A percentile compares a stretch with the other conserved stretches of the same genome.
These are phyloP conservation scores for Clinocottus analis DNA, from an alignment of 2,113 vertebrate species.

Conservation along the genomic window DNA sequence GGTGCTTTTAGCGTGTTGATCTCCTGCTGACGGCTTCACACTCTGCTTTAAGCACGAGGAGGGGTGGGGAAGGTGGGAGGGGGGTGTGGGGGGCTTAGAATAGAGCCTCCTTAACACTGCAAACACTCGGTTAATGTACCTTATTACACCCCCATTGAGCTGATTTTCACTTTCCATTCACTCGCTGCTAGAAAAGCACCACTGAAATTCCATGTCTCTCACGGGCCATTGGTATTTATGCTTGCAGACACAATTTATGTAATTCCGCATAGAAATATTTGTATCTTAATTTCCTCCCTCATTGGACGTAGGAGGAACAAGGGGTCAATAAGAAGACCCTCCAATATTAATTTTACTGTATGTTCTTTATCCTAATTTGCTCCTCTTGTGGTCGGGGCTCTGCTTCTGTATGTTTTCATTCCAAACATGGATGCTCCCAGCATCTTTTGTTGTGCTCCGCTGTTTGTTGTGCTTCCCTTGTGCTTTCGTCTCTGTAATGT, in stretches of 20 bases:
- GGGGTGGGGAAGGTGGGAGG: background rate
- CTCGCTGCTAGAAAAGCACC: constrained; percentile 49
- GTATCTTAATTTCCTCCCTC: constrained; percentile 64
- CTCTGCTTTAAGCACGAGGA: constrained; percentile 62
- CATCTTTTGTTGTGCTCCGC: constrained; percentile 24
- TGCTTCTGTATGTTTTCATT: constrained; percentile 20
- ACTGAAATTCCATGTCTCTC: constrained; percentile 66
- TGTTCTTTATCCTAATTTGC: constrained; percentile 49
- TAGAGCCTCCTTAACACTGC: constrained; percentile 70
- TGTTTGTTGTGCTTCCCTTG: constrained; percentile 50
- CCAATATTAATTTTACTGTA: constrained; percentile 64
- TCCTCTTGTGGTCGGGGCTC: constrained; percentile 14
- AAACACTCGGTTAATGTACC: constrained; percentile 75
- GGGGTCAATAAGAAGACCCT: constrained; percentile 56
- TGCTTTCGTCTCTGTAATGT: constrained; percentile 41
- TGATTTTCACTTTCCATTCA: constrained; percentile 72
- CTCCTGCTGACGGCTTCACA: constrained; percentile 71
- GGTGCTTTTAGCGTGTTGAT: constrained; percentile 72
- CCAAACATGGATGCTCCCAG: constrained; percentile 37
- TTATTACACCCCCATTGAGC: constrained; percentile 69
- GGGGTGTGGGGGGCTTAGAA: constrained; percentile 41
- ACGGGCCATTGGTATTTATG: constrained; percentile 72
- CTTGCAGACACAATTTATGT: constrained; percentile 70
- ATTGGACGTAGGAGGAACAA: constrained; percentile 38
- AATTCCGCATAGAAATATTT: constrained; percentile 65